Evolutionary conservation across 2,888 invertebrate genomes (phyloP), one percentile per base, ranked within the genome.

Genomic region (Scotopteryx bipunctaria): DNA sequence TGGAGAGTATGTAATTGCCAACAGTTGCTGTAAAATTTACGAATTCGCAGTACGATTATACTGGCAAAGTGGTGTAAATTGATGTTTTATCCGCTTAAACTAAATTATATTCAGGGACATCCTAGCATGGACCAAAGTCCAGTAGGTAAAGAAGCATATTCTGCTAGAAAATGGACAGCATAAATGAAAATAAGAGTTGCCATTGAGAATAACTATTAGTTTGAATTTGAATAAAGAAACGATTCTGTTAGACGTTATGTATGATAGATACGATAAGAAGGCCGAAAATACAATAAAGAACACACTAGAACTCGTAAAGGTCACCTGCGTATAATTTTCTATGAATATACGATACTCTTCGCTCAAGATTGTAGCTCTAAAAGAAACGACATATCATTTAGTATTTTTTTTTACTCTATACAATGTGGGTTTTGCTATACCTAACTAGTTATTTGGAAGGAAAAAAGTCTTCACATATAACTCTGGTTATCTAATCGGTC

Each of bases 31-130:
- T 31, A 50, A 44, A 49, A 45, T 53, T 46, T 46, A 41, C 35
- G 38, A 51, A 52, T 46, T 57, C 16, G 5, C 21, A 5, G 19
- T 19, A 9, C 33, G 16, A n/a, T n/a, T n/a, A n/a, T n/a, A n/a
- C 17, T 33, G 16, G 15, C 36, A 23, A 31, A 38, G 31, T 6
- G 45, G 19, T 51, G 54, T 45, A 49, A 45, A 54, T 49, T 58
- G 55, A 43, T 58, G 49, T 58, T 37, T 31, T 32, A 37, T 51
- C 43, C 50, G 36, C 2, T 29, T 27, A 15, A 23, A 17, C 35
- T 49, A 27, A 50, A 44, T 37, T 37, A 9, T 15, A 27, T 44
- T 50, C 55, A 55, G 29, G 55, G 58, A 5, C 55, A 47, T 31
- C 36, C 38, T 16, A 11, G 33, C 16, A 19, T 37, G 32, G n/a